Evolutionary conservation across 2,888 invertebrate genomes (phyloP).

Genomic region (Polydrusus cervinus): DNA sequence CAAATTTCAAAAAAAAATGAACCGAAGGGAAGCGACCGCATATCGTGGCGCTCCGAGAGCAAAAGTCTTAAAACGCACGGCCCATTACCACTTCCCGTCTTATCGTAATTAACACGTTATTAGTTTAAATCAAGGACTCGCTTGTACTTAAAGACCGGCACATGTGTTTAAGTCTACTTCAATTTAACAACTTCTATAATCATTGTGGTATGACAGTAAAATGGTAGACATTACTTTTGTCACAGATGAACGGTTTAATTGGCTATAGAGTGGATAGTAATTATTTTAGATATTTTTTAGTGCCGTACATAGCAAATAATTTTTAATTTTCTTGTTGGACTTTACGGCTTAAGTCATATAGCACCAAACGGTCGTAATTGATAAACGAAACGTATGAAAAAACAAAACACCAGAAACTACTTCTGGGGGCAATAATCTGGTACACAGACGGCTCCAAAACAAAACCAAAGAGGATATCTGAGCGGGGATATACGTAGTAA

Average conservation of each 20-base stretch:
- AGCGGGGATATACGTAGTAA: too few species aligned
- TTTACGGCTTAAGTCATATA: too few species aligned
- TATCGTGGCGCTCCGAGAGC: slow-evolving; percentile 39
- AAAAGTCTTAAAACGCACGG: slow-evolving; percentile 55
- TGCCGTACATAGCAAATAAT: too few species aligned
- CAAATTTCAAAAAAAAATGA: slow-evolving; percentile 26
- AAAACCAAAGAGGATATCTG: too few species aligned
- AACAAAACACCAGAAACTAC: too few species aligned
- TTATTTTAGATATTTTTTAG: not conserved
- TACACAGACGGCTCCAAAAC: too few species aligned
- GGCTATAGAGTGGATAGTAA: not conserved
- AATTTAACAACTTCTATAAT: slow-evolving; percentile 31
- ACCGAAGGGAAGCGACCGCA: slow-evolving; percentile 11
- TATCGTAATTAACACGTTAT: slow-evolving; percentile 66
- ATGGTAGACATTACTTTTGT: slow-evolving; percentile 12
- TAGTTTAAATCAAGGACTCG: slow-evolving; percentile 64
- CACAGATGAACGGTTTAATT: not conserved
- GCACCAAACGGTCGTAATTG: too few species aligned
- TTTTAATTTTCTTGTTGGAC: too few species aligned
- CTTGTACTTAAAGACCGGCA: slow-evolving; percentile 43
- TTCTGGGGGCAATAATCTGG: too few species aligned
- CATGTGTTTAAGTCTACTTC: slow-evolving; percentile 40
- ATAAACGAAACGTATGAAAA: too few species aligned
- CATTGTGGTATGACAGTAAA: slow-evolving; percentile 13
- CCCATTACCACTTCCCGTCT: slow-evolving; percentile 67